A percentile compares a stretch with the other conserved stretches of the same genome.
Conservation (phyloP, 2,113 vertebrate species). For the Chinchilla lanigera region DNA sequence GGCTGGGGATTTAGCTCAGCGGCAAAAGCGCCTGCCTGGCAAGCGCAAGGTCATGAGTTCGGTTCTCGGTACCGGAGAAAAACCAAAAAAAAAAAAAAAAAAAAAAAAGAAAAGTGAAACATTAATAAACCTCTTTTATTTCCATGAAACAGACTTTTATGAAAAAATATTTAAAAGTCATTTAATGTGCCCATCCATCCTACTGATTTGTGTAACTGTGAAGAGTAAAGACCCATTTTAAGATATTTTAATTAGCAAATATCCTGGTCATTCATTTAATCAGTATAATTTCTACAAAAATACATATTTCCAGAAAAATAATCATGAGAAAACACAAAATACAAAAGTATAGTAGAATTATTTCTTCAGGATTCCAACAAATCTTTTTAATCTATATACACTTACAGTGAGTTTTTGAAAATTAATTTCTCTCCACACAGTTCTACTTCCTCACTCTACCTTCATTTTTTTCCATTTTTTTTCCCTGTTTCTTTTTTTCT, state of each 20-base stretch:
- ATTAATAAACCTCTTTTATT: background rate
- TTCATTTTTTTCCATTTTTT: background rate
- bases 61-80: too few relatives aligned
- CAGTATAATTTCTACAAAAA: background rate
- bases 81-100: too few relatives aligned
- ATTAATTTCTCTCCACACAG: background rate
- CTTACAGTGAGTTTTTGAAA: background rate
- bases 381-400: background rate
- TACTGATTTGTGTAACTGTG: background rate
- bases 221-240: background rate
- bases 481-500: background rate
- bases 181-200: background rate
- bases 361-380: background rate
- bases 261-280: background rate
- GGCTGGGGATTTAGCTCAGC: too few relatives aligned
- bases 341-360: background rate
- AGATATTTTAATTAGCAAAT: background rate
- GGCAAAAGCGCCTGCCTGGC: too few relatives aligned
- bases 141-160: background rate
- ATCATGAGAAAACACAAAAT: background rate
- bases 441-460: background rate
- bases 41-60: too few relatives aligned
- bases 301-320: conserved; percentile 3
- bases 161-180: background rate
- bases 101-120: too few relatives aligned